These are phyloP conservation scores for Pollenia angustigena DNA, from an alignment of 2,888 invertebrate genomes.

Conservation along the genomic window DNA sequence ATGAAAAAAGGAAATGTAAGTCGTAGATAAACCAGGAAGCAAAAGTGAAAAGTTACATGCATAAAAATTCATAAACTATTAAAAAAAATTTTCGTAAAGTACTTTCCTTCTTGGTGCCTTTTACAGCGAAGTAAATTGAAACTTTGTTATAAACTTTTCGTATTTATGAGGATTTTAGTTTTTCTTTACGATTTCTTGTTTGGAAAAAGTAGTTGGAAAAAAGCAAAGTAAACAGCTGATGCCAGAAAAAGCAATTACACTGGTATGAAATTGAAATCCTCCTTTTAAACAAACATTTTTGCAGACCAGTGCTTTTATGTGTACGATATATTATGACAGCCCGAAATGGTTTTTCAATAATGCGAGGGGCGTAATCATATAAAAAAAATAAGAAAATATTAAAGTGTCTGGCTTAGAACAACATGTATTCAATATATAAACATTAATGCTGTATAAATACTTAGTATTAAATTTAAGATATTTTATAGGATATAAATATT, in stretches of 20 bases:
- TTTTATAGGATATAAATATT: too few species aligned
- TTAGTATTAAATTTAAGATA: too few species aligned
- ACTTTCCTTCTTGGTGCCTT: neutral
- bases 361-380: neutral
- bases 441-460: too few species aligned
- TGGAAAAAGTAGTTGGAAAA: neutral
- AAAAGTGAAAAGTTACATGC: slow-evolving; percentile 30
- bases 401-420: too few species aligned
- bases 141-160: slow-evolving; percentile 42
- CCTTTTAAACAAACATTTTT: too few species aligned
- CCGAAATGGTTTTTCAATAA: slow-evolving; percentile 18
- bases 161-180: slow-evolving; percentile 3
- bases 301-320: neutral
- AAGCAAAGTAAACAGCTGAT: slow-evolving; percentile 22
- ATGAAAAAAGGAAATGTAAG: slow-evolving; percentile 16
- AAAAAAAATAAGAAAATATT: too few species aligned
- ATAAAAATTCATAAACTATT: slow-evolving; percentile 28
- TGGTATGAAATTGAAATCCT: too few species aligned
- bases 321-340: slow-evolving; percentile 41
- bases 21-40: slow-evolving; percentile 5
- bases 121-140: slow-evolving; percentile 15
- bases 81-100: neutral
- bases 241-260: slow-evolving; percentile 34
- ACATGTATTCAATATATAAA: too few species aligned
- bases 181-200: neutral